Conservation (phyloP, 2,113 vertebrate genomes). For the Urocitellus parryii region DNA sequence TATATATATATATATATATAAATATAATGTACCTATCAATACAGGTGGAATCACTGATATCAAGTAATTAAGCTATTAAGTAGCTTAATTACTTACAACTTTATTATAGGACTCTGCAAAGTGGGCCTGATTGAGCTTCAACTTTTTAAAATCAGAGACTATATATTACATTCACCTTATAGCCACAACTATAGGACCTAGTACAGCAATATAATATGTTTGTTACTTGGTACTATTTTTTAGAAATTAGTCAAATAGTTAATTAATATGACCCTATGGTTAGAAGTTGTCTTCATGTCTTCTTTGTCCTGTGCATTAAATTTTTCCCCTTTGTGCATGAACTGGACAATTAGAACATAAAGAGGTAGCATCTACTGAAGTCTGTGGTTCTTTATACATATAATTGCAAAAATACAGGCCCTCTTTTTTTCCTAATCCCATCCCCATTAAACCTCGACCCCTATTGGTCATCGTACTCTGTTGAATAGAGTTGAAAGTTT, state of each 20-base stretch:
- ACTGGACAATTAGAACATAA: background rate
- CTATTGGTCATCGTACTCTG: background rate
- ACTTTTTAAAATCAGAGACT: background rate
- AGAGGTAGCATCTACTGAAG: background rate
- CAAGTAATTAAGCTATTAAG: background rate
- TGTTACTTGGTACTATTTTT: background rate
- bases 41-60: slow-evolving; percentile 4
- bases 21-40: slow-evolving; percentile 7
- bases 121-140: background rate
- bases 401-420: background rate
- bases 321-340: background rate
- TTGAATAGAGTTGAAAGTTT: background rate
- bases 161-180: background rate
- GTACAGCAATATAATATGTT: background rate
- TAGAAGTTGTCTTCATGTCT: background rate
- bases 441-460: background rate
- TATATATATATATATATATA: background rate
- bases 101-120: background rate
- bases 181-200: background rate
- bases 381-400: background rate
- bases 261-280: background rate
- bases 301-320: background rate
- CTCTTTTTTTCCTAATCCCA: background rate
- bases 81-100: slow-evolving; percentile 26
- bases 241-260: background rate